Evolutionary conservation across 2,888 invertebrate species (phyloP).

Genomic region (Acrobeloides nanus): DNA sequence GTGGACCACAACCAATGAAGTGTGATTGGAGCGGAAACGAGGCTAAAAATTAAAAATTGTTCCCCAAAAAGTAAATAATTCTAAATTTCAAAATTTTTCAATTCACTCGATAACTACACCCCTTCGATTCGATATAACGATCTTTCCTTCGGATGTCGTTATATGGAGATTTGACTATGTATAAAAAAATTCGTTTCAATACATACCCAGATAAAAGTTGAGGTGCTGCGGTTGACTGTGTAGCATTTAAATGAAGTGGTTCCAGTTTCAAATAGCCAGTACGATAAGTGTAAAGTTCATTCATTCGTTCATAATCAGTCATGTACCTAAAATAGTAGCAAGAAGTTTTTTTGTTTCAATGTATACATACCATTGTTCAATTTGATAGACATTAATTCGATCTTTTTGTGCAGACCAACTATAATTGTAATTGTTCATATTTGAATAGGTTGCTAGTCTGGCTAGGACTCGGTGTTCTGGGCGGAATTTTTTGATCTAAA

Average conservation of each 20-base stretch:
- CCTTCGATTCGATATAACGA: too few relatives aligned
- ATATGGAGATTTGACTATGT: too few relatives aligned
- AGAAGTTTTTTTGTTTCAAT: too few relatives aligned
- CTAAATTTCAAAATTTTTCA: too few relatives aligned
- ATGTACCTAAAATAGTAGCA: too few relatives aligned
- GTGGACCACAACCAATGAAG: slow-evolving; percentile 53
- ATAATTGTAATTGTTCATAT: slow-evolving; percentile 44
- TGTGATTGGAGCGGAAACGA: slow-evolving; percentile 51
- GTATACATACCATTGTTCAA: slow-evolving; percentile 47
- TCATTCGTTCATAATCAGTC: slow-evolving; percentile 49
- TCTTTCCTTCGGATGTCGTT: too few relatives aligned
- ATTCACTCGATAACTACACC: too few relatives aligned
- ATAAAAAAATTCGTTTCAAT: too few relatives aligned
- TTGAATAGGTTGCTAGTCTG: slow-evolving; percentile 42
- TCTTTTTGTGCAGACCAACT: slow-evolving; percentile 49
- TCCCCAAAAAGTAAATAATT: too few relatives aligned
- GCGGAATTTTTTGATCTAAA: slow-evolving; percentile 51
- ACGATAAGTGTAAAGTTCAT: slow-evolving; percentile 48
- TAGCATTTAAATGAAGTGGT: slow-evolving; percentile 43
- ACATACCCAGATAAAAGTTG: slow-evolving; percentile 38
- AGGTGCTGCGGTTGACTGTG: slow-evolving; percentile 25
- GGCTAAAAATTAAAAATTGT: too few relatives aligned
- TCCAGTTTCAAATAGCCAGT: slow-evolving; percentile 51
- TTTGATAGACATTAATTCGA: slow-evolving; percentile 48
- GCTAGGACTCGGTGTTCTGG: slow-evolving; percentile 50